Evolutionary conservation across 2,888 invertebrate species (phyloP).

Genomic region (Drosophila silvestris): DNA sequence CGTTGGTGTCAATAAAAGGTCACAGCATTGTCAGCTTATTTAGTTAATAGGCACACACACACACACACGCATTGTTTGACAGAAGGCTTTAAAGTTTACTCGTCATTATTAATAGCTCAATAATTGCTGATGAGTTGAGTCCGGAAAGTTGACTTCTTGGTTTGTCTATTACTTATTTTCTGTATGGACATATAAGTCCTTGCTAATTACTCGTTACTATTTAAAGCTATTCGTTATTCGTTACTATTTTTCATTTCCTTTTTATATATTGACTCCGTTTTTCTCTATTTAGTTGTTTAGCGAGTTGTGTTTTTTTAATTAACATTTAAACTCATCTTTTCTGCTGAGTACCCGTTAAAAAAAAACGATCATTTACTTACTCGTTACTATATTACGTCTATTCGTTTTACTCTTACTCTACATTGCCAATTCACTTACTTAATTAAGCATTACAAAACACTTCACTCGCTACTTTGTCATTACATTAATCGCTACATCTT

Average conservation of each 20-base stretch:
- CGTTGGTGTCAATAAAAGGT: conserved; percentile 40
- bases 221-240: background rate
- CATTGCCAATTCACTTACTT: background rate
- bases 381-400: background rate
- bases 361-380: background rate
- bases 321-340: background rate
- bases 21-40: conserved; percentile 23
- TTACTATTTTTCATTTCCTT: background rate
- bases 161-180: background rate
- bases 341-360: background rate
- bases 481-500: background rate
- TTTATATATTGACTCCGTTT: background rate
- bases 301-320: no score
- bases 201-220: background rate
- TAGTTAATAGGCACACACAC: conserved; percentile 30
- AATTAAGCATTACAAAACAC: background rate
- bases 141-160: conserved; percentile 1
- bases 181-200: background rate
- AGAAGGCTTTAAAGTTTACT: conserved; percentile 24
- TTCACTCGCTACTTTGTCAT: conserved; percentile 7
- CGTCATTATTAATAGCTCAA: conserved; percentile 38
- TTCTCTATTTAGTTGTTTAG: background rate
- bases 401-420: background rate
- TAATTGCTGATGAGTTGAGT: conserved; percentile 25
- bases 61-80: conserved; percentile 26